phyloP scores from a whole-genome alignment of 2,888 invertebrate genomes.

The Lottia gigantea region DNA sequence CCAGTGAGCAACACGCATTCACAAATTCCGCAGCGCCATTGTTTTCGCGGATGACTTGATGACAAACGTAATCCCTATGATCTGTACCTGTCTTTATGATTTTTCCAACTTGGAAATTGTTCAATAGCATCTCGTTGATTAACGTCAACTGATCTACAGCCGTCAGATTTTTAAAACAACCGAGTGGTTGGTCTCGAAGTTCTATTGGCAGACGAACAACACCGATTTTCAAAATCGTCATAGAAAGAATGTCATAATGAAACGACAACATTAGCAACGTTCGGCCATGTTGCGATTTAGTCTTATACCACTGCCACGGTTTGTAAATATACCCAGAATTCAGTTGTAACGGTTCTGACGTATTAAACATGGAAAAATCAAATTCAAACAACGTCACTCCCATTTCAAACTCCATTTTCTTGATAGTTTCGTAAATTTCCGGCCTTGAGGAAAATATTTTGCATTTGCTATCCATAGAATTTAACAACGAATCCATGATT shows the following conservation, averaged over 20 bases:
- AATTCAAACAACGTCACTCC: constrained; percentile 14
- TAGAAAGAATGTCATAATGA: constrained; percentile 61
- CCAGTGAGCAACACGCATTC: constrained; percentile 53
- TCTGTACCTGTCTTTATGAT: constrained; percentile 13
- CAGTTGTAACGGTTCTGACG: background rate
- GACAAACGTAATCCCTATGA: constrained; percentile 49
- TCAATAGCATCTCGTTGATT: constrained; percentile 44
- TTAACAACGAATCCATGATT: background rate
- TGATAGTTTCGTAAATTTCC: constrained; percentile 7
- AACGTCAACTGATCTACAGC: constrained; percentile 30
- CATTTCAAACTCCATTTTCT: background rate
- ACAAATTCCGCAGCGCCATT: constrained; percentile 52
- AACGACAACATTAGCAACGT: constrained; percentile 62
- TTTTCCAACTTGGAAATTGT: constrained; percentile 30
- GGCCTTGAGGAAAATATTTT: background rate
- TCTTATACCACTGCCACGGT: constrained; percentile 60
- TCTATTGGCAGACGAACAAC: constrained; percentile 50
- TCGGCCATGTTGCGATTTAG: constrained; percentile 57
- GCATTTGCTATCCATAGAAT: background rate
- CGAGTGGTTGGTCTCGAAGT: constrained; percentile 51
- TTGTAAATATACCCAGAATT: constrained; percentile 40
- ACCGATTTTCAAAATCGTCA: constrained; percentile 60
- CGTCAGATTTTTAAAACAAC: constrained; percentile 47
- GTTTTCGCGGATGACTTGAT: constrained; percentile 46
- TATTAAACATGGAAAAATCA: constrained; percentile 11